These are phyloP conservation scores for Achlya flavicornis DNA, from an alignment of 2,888 invertebrate genomes.

Conservation along the genomic window DNA sequence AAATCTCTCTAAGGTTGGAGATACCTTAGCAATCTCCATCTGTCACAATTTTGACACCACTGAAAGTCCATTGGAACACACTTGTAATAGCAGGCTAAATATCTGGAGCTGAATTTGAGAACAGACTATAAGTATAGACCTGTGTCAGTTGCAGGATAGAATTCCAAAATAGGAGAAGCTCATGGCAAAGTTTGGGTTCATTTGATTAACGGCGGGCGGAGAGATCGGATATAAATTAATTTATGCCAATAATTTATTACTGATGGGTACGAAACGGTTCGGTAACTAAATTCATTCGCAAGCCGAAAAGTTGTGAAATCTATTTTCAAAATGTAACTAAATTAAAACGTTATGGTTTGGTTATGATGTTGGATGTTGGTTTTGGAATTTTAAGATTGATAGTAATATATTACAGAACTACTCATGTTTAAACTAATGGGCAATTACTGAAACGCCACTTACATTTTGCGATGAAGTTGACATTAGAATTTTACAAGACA, in stretches of 20 bases:
- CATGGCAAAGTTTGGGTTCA: slow-evolving; percentile 14
- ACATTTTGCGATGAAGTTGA: too few relatives aligned
- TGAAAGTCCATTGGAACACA: too few relatives aligned
- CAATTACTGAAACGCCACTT: too few relatives aligned
- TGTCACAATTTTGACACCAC: too few relatives aligned
- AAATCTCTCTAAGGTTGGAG: too few relatives aligned
- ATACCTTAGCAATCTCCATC: too few relatives aligned
- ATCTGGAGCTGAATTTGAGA: not conserved
- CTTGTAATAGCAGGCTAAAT: too few relatives aligned
- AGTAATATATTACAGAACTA: too few relatives aligned
- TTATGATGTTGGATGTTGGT: not conserved
- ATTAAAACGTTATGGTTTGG: not conserved
- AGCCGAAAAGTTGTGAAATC: not conserved
- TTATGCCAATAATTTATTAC: slow-evolving; percentile 38
- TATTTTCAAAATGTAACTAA: not conserved
- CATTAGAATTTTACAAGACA: too few relatives aligned
- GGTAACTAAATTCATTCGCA: not conserved
- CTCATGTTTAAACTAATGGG: too few relatives aligned
- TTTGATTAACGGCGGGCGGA: slow-evolving; percentile 36
- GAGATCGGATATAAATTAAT: slow-evolving; percentile 42
- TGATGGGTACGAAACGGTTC: not conserved
- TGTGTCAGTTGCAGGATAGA: not conserved
- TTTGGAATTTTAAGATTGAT: not conserved
- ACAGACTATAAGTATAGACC: not conserved
- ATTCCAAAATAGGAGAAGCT: slow-evolving; percentile 11